Evolutionary conservation across 2,888 invertebrate species (phyloP).

Genomic region (Itoplectis maculator): DNA sequence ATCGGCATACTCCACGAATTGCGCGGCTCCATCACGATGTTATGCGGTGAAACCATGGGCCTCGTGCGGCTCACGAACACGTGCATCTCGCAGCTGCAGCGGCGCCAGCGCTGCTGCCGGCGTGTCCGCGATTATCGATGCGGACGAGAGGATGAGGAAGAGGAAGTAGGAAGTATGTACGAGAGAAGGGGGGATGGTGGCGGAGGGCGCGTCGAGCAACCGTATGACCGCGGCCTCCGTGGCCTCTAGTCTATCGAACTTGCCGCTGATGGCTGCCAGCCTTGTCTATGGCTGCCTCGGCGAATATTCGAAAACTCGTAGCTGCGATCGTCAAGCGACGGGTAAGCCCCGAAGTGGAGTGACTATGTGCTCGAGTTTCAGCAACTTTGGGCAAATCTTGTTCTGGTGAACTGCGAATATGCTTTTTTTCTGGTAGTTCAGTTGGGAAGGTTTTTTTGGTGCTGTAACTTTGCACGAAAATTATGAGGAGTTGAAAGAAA

Average conservation of each 20-base stretch:
- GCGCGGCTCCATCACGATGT: slow-evolving; percentile 53
- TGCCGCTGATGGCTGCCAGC: neutral
- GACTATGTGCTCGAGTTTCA: neutral
- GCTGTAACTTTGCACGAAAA: no score
- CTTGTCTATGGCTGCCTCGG: neutral
- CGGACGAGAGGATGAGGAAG: slow-evolving; percentile 23
- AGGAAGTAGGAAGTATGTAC: slow-evolving; percentile 14
- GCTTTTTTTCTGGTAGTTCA: no score
- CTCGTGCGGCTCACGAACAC: slow-evolving; percentile 41
- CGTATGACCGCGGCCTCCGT: slow-evolving; percentile 52
- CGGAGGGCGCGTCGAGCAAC: slow-evolving; percentile 61
- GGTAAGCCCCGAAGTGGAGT: neutral
- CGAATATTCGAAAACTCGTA: slow-evolving; percentile 20
- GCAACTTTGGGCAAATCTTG: neutral
- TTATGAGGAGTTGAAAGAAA: no score
- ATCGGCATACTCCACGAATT: slow-evolving; percentile 45
- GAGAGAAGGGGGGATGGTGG: slow-evolving; percentile 4
- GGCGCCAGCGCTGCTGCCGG: slow-evolving; percentile 22
- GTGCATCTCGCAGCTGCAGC: slow-evolving; percentile 42
- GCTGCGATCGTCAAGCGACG: neutral
- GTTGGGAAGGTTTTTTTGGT: no score
- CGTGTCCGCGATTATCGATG: slow-evolving; percentile 49
- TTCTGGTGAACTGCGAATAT: neutral
- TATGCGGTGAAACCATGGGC: slow-evolving; percentile 46
- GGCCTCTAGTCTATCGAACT: slow-evolving; percentile 20